Evolutionary conservation across 1,140 invertebrate genomes (phyloP), one percentile per base, ranked within the genome.

Genomic region (Danaus plexippus): DNA sequence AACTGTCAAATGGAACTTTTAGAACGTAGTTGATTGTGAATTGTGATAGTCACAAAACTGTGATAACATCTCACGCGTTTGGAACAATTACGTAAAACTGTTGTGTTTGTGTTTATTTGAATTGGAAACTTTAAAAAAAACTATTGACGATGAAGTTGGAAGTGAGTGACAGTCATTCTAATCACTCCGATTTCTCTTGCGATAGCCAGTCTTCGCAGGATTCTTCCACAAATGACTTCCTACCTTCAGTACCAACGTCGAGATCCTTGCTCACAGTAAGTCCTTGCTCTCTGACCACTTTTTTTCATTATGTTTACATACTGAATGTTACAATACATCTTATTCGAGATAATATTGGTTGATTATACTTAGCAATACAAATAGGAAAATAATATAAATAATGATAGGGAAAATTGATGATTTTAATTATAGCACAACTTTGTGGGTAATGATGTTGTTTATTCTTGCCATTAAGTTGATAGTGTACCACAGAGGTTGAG

Each of bases 81-180:
- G 43, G 52, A 47, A 58, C 52, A 66, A 67, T 77, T 79, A 80
- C 77, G 73, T 76, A 77, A 32, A 81, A 80, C 44, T 53, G 59
- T 63, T 49, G 65, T 60, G 67, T 58, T 67, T 71, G 54, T 65
- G 48, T 49, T 64, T 57, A 59, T 62, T 68, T 63, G 50, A 47
- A 52, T 52, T 69, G 61, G 59, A 68, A 67, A 11, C 63, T 63
- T 55, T 54, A 18, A 11, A 45, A 47, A 63, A 62, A 71, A 80
- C 72, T 73, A 53, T 78, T 83, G 78, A 86, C 75, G 68, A 85
- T 87, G 81, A 87, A 87, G 80, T 70, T 87, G 48, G 81, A 87
- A 71, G 67, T 84, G 50, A 85, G 79, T 76, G 84, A 87, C 66
- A 79, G 74, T 64, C 78, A 83, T 63, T 86, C 83, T 11, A 85